A percentile compares a stretch with the other conserved stretches of the same genome.
Evolutionary conservation across 2,888 invertebrate species (phyloP).

Genomic region (Caenorhabditis imperialis): DNA sequence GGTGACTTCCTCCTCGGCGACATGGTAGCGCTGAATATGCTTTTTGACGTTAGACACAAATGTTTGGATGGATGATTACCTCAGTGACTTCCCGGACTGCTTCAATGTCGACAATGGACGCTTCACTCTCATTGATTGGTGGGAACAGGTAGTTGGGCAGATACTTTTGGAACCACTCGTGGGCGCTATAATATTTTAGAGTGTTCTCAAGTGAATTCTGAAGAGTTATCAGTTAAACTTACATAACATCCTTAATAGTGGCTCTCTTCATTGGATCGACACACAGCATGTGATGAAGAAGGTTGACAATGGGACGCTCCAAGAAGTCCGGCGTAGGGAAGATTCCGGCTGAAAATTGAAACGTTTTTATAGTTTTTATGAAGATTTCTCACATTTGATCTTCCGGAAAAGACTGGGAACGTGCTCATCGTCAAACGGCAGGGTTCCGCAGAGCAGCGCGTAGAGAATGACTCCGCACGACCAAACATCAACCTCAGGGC

Average conservation of each 20-base stretch:
- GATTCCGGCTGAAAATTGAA: constrained; percentile 85
- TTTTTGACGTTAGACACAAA: not conserved
- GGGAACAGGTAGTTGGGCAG: constrained; percentile 96
- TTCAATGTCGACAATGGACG: constrained; percentile 96
- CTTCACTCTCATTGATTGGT: constrained; percentile 96
- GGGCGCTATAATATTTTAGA: constrained; percentile 83
- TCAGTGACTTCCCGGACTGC: constrained; percentile 91
- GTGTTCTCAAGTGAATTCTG: not conserved
- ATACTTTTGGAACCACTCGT: constrained; percentile 99
- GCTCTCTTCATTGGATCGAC: constrained; percentile 98
- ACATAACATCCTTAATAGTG: constrained; percentile 95
- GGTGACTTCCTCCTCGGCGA: constrained; percentile 94
- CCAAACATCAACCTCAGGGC: constrained; percentile 99
- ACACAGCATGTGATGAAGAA: constrained; percentile 95
- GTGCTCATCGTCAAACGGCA: constrained; percentile 99
- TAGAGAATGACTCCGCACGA: constrained; percentile 98
- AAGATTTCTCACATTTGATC: constrained; percentile 93
- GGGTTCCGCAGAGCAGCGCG: constrained; percentile 91
- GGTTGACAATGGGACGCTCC: constrained; percentile 92
- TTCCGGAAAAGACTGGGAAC: constrained; percentile 98
- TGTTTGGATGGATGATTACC: constrained; percentile 77
- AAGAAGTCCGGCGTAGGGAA: constrained; percentile 98
- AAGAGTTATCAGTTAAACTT: constrained; percentile 59
- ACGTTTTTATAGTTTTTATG: too few relatives aligned
- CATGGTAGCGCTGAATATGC: constrained; percentile 87